Conservation (phyloP, 2,797 vertebrate species). For the Sciaenops ocellatus region DNA sequence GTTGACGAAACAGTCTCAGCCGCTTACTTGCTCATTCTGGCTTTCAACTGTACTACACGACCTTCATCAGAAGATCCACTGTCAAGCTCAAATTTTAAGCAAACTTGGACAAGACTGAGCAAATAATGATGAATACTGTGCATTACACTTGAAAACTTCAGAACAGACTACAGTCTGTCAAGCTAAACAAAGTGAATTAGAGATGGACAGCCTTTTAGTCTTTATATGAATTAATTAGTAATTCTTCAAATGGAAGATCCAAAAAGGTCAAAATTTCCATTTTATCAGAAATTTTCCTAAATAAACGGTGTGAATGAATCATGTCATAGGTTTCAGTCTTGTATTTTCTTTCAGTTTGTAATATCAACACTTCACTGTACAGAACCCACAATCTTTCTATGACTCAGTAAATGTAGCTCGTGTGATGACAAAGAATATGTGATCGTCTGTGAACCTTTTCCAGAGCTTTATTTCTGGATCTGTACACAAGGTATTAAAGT, state of each 20-base stretch:
- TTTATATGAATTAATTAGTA: background rate
- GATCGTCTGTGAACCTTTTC: slow-evolving; percentile 83
- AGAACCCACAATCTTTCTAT: background rate
- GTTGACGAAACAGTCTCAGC: background rate
- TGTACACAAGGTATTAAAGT: slow-evolving; percentile 99
- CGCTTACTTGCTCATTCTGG: no score
- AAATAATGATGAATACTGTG: background rate
- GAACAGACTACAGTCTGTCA: no score
- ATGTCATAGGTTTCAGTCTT: background rate
- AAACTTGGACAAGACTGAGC: no score
- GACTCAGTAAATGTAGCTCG: background rate
- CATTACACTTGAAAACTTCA: background rate
- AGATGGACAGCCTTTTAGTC: background rate
- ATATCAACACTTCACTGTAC: background rate
- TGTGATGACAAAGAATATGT: slow-evolving; percentile 20
- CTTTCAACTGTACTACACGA: background rate
- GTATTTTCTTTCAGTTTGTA: background rate
- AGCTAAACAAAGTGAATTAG: background rate
- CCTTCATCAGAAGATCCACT: background rate
- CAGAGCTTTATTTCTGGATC: slow-evolving; percentile 99
- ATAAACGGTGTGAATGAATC: background rate
- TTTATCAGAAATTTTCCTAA: background rate
- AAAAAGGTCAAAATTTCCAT: background rate
- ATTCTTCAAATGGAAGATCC: background rate
- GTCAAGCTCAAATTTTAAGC: background rate